Conservation (phyloP, 2,888 invertebrate genomes). For the Allygus modestus region DNA sequence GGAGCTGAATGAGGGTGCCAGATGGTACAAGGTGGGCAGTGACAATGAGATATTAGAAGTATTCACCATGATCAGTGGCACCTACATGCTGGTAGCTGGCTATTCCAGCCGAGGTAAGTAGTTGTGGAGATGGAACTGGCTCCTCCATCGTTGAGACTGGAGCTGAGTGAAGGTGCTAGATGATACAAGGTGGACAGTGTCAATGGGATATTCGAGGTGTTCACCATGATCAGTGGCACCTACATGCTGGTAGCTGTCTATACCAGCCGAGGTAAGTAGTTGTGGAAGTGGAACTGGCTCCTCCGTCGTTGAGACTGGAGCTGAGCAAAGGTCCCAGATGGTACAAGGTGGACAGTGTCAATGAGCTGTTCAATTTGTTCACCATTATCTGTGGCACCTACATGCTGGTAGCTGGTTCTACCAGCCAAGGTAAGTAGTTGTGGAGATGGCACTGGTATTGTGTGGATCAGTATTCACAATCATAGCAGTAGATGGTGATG, state of each 20-base stretch:
- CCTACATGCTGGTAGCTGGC: conserved; percentile 82
- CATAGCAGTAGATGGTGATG: too few relatives aligned
- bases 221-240: too few relatives aligned
- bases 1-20: conserved; percentile 72
- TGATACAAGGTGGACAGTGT: too few relatives aligned
- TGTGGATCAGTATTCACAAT: too few relatives aligned
- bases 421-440: conserved; percentile 75
- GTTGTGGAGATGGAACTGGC: too few relatives aligned
- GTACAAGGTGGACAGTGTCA: conserved; percentile 78
- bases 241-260: too few relatives aligned
- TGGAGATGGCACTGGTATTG: too few relatives aligned
- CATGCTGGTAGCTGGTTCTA: conserved; percentile 84
- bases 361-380: conserved; percentile 79
- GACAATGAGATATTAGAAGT: conserved; percentile 79
- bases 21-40: conserved; percentile 79
- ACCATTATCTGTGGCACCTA: conserved; percentile 76
- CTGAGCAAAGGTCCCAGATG: conserved; percentile 75
- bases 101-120: conserved; percentile 79
- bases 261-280: too few relatives aligned
- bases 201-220: too few relatives aligned
- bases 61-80: conserved; percentile 75
- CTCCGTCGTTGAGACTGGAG: conserved; percentile 56
- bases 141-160: too few relatives aligned
- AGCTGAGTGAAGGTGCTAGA: too few relatives aligned
- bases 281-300: conserved; percentile 11